Conservation (phyloP, 2,888 invertebrate species). For the Apotomis betuletana region DNA sequence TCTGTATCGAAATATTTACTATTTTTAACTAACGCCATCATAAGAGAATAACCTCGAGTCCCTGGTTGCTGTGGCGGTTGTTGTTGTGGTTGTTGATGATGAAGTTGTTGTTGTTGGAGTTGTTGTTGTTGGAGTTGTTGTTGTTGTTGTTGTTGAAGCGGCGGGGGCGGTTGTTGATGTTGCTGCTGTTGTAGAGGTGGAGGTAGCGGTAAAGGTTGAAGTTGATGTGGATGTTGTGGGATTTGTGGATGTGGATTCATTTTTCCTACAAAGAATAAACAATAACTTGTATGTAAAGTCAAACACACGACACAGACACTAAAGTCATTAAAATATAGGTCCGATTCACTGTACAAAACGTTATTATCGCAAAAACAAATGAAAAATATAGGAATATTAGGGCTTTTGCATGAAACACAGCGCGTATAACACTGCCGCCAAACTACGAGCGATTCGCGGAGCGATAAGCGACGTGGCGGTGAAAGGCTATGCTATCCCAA, state of each 20-base stretch:
- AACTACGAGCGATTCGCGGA: constrained; percentile 27
- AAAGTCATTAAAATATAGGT: background rate
- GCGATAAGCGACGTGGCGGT: constrained; percentile 34
- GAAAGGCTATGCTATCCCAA: constrained; percentile 24
- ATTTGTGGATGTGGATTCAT: constrained; percentile 18
- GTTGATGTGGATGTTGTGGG: constrained; percentile 13
- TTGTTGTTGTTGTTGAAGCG: constrained; percentile 1
- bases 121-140: background rate
- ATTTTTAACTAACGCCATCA: constrained; percentile 36
- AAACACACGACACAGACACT: background rate
- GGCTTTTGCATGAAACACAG: constrained; percentile 19
- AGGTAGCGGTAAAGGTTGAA: background rate
- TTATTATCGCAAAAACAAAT: constrained; percentile 15
- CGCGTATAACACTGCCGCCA: constrained; percentile 12
- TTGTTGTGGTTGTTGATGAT: constrained; percentile 1
- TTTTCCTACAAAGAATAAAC: constrained; percentile 19
- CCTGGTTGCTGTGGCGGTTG: constrained; percentile 19
- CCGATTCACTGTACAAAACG: constrained; percentile 16
- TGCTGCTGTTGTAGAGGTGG: constrained; percentile 6
- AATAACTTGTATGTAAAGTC: constrained; percentile 2
- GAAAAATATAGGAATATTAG: constrained; percentile 4
- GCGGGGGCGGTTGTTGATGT: background rate
- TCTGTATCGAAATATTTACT: constrained; percentile 36
- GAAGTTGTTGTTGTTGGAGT: constrained; percentile 3
- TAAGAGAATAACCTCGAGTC: constrained; percentile 28